Evolutionary conservation across 2,888 invertebrate genomes (phyloP).

Genomic region (Eubasilissa splendida): DNA sequence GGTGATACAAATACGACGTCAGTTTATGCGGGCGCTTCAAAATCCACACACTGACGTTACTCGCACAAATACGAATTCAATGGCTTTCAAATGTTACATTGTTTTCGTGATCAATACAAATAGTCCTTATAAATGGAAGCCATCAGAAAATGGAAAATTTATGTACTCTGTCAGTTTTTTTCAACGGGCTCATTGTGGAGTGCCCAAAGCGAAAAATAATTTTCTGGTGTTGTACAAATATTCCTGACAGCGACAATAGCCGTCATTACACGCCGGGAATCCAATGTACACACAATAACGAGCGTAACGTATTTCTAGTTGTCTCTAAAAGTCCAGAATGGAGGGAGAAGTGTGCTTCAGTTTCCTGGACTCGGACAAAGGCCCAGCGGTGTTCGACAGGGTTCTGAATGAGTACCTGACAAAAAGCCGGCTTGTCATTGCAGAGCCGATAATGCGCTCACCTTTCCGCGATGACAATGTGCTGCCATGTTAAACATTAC

Average conservation of each 20-base stretch:
- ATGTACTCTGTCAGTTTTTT: slow-evolving; percentile 48
- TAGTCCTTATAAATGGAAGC: slow-evolving; percentile 45
- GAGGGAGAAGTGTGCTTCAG: slow-evolving; percentile 50
- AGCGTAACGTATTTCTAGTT: slow-evolving; percentile 57
- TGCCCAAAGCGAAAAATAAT: slow-evolving; percentile 54
- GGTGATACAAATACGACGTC: slow-evolving; percentile 10
- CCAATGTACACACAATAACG: slow-evolving; percentile 56
- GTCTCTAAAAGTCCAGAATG: slow-evolving; percentile 38
- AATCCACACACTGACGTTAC: slow-evolving; percentile 15
- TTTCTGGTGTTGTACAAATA: slow-evolving; percentile 53
- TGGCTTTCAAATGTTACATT: slow-evolving; percentile 40
- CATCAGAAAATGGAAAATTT: slow-evolving; percentile 54
- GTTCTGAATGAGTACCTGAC: slow-evolving; percentile 20
- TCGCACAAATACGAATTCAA: slow-evolving; percentile 47
- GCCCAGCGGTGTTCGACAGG: slow-evolving; percentile 8
- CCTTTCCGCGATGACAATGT: slow-evolving; percentile 47
- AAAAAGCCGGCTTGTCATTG: slow-evolving; percentile 41
- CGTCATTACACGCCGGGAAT: slow-evolving; percentile 57
- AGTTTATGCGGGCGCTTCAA: slow-evolving; percentile 28
- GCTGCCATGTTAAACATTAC: slow-evolving; percentile 57
- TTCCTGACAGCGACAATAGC: slow-evolving; percentile 50
- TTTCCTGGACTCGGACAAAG: slow-evolving; percentile 53
- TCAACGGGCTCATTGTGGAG: slow-evolving; percentile 12
- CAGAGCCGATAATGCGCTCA: slow-evolving; percentile 41
- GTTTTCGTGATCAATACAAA: slow-evolving; percentile 38